Base-by-base conservation (phyloP, 2,113 vertebrate genomes). In the Casuarius casuarius region DNA sequence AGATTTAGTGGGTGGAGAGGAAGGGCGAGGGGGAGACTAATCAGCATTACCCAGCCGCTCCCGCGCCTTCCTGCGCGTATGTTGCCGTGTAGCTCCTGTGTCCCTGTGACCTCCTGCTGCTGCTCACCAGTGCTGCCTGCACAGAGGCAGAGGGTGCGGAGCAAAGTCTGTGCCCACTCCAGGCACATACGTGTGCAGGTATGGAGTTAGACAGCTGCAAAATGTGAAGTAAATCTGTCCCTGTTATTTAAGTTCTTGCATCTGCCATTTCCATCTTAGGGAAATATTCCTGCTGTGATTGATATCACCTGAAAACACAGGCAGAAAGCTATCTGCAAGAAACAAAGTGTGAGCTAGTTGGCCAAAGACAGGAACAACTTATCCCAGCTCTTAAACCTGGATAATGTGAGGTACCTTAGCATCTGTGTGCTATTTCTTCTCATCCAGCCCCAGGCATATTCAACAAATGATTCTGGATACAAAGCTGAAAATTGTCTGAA, bases 21-120 rank as follows among this genome's bases (percentile, higher is more conserved):
- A 17, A 44, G 19, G 62, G 1, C 48, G 59, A 86, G 11, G 28
- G 7, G 8, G 62, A 11, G 25, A 58, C 33, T 68, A 46, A 63
- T 54, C 38, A 92, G 12, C 3, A 0, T 59, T 22, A 66, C 20
- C 10, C 20, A 59, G 14, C 15, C 0, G 0, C 62, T 84, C 38
- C 9, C 0, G 6, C 17, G 6, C 58, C 38, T 68, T 89, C 42
- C 44, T 18, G 19, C 26, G 49, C n/a, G 29, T 46, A 10, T 6
- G 19, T 29, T 63, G 25, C 0, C 0, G 29, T 42, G 38, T 14
- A 44, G 44, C 44, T 44, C 9, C 38, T 38, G 38, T 38, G 38
- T 8, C 38, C 38, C 38, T 38, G 38, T 7, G 38, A 38, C 38
- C 38, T 38, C 38, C 38, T 38, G 38, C 38, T 38, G 7, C 38